These are phyloP conservation scores for Heliconius erato DNA, from an alignment of 2,888 invertebrate species.

Conservation along the genomic window DNA sequence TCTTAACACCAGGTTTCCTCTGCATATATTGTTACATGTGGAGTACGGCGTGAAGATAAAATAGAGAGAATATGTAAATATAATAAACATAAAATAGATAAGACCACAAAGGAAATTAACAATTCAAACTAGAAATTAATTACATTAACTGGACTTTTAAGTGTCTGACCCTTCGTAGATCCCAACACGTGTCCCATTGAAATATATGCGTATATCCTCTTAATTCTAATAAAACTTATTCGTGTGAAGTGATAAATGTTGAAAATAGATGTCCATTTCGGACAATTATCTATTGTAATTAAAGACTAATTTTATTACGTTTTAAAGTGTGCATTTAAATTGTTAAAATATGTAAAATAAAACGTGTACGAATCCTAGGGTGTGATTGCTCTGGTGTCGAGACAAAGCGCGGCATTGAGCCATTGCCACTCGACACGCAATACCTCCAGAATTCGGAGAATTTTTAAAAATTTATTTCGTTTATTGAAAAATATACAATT, in stretches of 20 bases:
- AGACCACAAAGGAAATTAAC: conserved; percentile 71
- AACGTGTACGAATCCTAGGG: too few species aligned
- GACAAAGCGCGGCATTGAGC: too few species aligned
- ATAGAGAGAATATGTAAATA: background rate
- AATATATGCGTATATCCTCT: background rate
- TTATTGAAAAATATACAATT: conserved; percentile 1
- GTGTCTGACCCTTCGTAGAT: conserved; percentile 66
- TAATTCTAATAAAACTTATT: conserved; percentile 12
- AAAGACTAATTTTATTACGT: background rate
- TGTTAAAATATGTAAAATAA: too few species aligned
- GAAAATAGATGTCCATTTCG: background rate
- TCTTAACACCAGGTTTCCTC: background rate
- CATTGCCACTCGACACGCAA: too few species aligned
- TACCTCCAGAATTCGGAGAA: too few species aligned
- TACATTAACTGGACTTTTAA: conserved; percentile 71
- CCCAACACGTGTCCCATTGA: conserved; percentile 21
- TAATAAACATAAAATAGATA: conserved; percentile 37
- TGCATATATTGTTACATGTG: background rate
- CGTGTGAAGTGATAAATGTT: conserved; percentile 3
- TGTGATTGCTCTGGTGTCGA: too few species aligned
- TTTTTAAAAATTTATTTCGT: background rate
- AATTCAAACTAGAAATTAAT: conserved; percentile 81
- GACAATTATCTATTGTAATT: background rate
- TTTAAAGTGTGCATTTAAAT: background rate
- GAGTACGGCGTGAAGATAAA: background rate